Evolutionary conservation across 1,140 invertebrate genomes (phyloP), one percentile per base, ranked within the genome.

Genomic region (Bombus pyrosoma): DNA sequence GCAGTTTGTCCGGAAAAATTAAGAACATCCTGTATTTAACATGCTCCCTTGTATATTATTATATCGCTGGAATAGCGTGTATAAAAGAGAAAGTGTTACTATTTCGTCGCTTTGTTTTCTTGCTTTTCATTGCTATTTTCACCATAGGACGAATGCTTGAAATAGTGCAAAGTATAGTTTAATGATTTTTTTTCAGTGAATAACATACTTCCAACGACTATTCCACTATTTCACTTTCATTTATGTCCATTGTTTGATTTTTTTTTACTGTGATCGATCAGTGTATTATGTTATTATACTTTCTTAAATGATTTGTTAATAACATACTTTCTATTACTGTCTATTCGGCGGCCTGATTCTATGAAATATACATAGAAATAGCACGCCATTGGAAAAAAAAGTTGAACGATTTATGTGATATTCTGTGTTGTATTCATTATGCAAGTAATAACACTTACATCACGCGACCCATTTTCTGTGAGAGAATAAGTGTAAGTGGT

Each of bases 251-350:
- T 77, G 37, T 41, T 25, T 28, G 15, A 62, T 10, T 77, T 64
- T 22, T 12, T 39, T 18, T 6, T 15, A 22, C 22, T 22, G 13
- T 22, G 13, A 41, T 39, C 10, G n/a, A 47, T 72, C 28, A 76
- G 28, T 37, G 8, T n/a, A 43, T 18, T 66, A 8, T 13, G 28
- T 62, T 41, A 62, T 62, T 77, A 41, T 25, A 39, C 25, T 59
- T 57, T 72, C 15, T 62, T 71, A 8, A 32, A 43, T 15, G 32
- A 81, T 32, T 71, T 39, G 9, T 22, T 71, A 83, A 83, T 71
- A 78, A 84, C 43, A 15, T 22, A 78, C 82, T 84, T 84, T 84
- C 82, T 34, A 83, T 43, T 83, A 2, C 37, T 37, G 8, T 41
- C 10, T 32, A 41, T 69, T 77, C 12, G 28, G 18, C 1, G 28